Conservation (phyloP, 2,888 invertebrate species). For the Dimorphilus gyrociliatus region DNA sequence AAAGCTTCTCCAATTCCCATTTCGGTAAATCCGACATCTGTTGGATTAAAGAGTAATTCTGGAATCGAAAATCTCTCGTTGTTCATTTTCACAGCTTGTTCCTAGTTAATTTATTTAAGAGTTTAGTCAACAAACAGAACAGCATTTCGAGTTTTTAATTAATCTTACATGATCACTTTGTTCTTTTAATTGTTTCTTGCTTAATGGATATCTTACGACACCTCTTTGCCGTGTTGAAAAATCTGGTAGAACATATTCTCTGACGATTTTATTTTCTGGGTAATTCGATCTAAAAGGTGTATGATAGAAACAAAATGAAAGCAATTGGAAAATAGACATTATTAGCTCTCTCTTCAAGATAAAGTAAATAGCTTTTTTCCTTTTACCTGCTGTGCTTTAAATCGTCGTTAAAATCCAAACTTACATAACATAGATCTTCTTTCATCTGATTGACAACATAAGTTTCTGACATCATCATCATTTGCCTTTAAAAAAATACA, state of each 20-base stretch:
- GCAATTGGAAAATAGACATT: neutral
- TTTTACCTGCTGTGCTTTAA: too few species aligned
- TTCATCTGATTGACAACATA: conserved; percentile 96
- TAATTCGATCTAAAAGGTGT: conserved; percentile 22
- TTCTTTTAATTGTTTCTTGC: too few species aligned
- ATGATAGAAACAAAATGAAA: neutral
- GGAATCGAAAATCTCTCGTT: conserved; percentile 89
- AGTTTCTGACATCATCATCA: conserved; percentile 97
- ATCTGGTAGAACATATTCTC: conserved; percentile 90
- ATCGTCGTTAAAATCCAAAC: conserved; percentile 62
- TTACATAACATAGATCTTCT: conserved; percentile 88
- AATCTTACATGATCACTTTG: too few species aligned
- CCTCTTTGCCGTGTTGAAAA: conserved; percentile 75
- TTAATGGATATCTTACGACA: conserved; percentile 44
- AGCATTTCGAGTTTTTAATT: too few species aligned
- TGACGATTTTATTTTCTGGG: conserved; percentile 49
- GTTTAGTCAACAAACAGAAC: too few species aligned
- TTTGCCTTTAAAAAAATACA: conserved; percentile 45
- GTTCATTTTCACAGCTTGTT: too few species aligned
- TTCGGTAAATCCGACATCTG: conserved; percentile 72
- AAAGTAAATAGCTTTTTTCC: conserved; percentile 25
- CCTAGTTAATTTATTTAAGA: too few species aligned
- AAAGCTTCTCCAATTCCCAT: conserved; percentile 86
- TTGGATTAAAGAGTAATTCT: conserved; percentile 81
- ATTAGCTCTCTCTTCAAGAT: neutral